Base-by-base conservation (phyloP, 2,797 vertebrate genomes). In the Selene dorsalis region DNA sequence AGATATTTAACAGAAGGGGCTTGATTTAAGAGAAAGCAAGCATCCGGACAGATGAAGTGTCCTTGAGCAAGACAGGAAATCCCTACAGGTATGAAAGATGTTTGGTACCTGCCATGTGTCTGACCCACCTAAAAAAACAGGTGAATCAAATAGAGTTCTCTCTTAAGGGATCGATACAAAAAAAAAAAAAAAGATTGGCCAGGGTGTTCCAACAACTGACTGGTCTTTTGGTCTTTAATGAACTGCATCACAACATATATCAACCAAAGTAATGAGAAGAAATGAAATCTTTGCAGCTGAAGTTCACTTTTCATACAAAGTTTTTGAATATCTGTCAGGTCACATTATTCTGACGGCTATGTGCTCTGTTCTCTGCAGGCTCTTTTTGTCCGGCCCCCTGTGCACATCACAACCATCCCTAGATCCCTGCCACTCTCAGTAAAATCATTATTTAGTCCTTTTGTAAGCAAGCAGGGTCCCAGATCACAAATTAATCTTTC, bases 401-500 rank as follows among this genome's bases (percentile, higher is more conserved):
- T 77, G 89, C 80, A 79, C 87, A 88, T 89, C 90, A 84, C 85
- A 89, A 78, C 85, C 86, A 75, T 91, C 88, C 91, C 90, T 86
- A 88, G 86, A 93, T 90, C 84, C 85, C 87, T 75, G 89, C 90
- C 92, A 89, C 93, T 95, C 93, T 92, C 92, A 83, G 91, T 92
- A 92, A 94, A 93, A 95, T 94, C 92, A 94, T 95, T 94, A 94
- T 95, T 94, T 94, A 95, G 94, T 95, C 93, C 91, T 95, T 95
- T 95, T 94, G 94, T 95, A 95, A 95, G 94, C 92, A 94, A 95
- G 92, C 93, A 93, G 87, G 91, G 94, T 95, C 94, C 94, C 95
- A 92, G 90, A 93, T 94, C 93, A 92, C 93, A 94, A 94, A 95
- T 95, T 95, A 95, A 95, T 95, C 94, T 95, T 96, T 96, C 94